A percentile compares a stretch with the other conserved stretches of the same genome.
phyloP scores from a whole-genome alignment of 2,888 invertebrate species.

The Vesta saturnalis region DNA sequence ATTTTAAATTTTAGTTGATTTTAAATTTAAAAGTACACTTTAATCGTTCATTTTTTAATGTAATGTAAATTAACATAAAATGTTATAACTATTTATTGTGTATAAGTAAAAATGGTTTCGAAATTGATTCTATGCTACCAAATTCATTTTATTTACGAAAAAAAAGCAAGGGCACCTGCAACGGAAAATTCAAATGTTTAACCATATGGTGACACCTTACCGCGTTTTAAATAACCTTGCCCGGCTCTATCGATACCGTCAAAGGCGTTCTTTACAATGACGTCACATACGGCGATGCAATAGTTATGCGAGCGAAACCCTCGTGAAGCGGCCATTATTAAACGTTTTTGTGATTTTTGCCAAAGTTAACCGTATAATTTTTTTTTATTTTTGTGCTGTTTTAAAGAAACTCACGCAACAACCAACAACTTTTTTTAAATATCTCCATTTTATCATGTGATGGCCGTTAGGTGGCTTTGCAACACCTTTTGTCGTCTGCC shows the following conservation, averaged over 20 bases:
- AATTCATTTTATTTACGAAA: no score
- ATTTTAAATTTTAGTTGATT: no score
- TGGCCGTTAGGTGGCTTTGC: slow-evolving; percentile 78
- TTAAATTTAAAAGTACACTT: no score
- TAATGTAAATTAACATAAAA: no score
- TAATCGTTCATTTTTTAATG: no score
- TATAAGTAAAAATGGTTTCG: no score
- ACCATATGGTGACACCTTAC: slow-evolving; percentile 25
- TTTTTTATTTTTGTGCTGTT: slow-evolving; percentile 6
- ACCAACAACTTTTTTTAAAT: slow-evolving; percentile 30
- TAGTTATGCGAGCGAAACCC: slow-evolving; percentile 52
- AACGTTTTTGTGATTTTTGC: slow-evolving; percentile 34
- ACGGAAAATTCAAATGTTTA: not conserved
- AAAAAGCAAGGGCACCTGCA: no score
- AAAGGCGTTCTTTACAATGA: slow-evolving; percentile 42
- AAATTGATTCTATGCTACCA: no score
- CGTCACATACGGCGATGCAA: slow-evolving; percentile 48
- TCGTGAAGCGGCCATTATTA: slow-evolving; percentile 55
- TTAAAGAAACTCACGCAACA: slow-evolving; percentile 12
- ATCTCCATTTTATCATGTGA: slow-evolving; percentile 66
- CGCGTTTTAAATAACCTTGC: slow-evolving; percentile 22
- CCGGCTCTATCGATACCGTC: slow-evolving; percentile 30
- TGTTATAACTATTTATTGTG: no score
- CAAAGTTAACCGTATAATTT: slow-evolving; percentile 19
- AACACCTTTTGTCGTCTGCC: slow-evolving; percentile 47